Conservation (phyloP, 2,113 vertebrate species). For the Callionymus lyra region DNA sequence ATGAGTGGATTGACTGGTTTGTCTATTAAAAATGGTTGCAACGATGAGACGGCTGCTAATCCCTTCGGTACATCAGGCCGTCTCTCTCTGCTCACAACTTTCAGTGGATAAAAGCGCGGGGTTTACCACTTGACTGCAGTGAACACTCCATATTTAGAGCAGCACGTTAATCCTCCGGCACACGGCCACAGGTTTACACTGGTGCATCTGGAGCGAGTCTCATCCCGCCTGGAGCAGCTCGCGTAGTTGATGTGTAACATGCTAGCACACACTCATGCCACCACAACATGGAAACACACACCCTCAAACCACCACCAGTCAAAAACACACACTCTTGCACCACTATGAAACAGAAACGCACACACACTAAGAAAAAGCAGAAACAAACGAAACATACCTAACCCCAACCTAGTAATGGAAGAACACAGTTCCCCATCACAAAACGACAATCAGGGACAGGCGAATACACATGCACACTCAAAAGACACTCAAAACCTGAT, state of each 20-base stretch:
- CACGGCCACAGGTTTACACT: slow-evolving; percentile 8
- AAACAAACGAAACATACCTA: no score
- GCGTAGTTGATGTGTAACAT: not conserved
- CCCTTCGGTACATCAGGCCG: slow-evolving; percentile 23
- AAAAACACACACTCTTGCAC: no score
- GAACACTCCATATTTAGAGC: slow-evolving; percentile 6
- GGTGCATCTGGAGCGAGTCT: slow-evolving; percentile 23
- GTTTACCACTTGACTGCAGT: slow-evolving; percentile 27
- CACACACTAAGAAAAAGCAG: no score
- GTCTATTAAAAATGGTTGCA: slow-evolving; percentile 34
- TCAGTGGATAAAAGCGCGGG: slow-evolving; percentile 14
- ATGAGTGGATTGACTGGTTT: slow-evolving; percentile 17
- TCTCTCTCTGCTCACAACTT: slow-evolving; percentile 26
- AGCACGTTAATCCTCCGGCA: slow-evolving; percentile 22
- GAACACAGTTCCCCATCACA: no score
- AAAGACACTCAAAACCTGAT: no score
- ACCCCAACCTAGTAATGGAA: no score
- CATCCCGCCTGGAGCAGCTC: slow-evolving; percentile 6
- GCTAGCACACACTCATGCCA: not conserved
- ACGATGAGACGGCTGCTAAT: slow-evolving; percentile 31
- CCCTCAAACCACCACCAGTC: no score
- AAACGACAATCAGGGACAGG: no score
- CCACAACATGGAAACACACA: no score
- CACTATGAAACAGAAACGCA: no score
- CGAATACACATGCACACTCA: no score